phyloP scores from a whole-genome alignment of 2,113 vertebrate species.

The Syngnathus scovelli region DNA sequence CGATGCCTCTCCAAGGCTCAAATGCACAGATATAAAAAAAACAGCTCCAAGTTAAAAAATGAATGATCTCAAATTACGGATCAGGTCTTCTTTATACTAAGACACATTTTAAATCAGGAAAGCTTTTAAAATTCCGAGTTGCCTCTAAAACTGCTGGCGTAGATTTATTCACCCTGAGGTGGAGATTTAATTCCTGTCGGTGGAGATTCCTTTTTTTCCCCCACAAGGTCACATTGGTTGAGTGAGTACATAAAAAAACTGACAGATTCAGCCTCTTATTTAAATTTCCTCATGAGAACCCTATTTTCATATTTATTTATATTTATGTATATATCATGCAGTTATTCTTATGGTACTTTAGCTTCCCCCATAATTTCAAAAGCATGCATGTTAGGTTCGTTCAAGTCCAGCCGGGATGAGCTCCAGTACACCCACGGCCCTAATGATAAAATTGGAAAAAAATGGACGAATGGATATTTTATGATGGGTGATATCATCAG shows the following conservation, averaged over 20 bases:
- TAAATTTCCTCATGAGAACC: too few relatives aligned
- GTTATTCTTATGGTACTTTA: too few relatives aligned
- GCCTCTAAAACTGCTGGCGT: constrained; percentile 1
- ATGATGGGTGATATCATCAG: too few relatives aligned
- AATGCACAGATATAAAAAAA: background rate
- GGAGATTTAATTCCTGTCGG: background rate
- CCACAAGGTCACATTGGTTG: constrained; percentile 30
- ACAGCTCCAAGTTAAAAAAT: constrained; percentile 4
- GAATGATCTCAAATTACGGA: constrained; percentile 10
- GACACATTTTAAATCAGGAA: background rate
- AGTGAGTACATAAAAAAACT: constrained; percentile 10
- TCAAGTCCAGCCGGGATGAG: too few relatives aligned
- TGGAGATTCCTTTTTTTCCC: constrained; percentile 13
- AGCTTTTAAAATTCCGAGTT: constrained; percentile 18
- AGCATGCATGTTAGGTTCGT: too few relatives aligned
- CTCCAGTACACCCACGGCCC: too few relatives aligned
- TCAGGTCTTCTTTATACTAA: constrained; percentile 6
- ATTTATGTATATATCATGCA: too few relatives aligned
- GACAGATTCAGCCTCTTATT: constrained; percentile 1
- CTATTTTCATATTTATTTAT: too few relatives aligned
- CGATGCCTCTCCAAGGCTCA: background rate
- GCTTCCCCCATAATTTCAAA: too few relatives aligned
- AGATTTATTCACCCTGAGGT: background rate
- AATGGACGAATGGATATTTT: too few relatives aligned
- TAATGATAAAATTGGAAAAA: too few relatives aligned